Conservation (phyloP, 2,888 invertebrate genomes). For the Agriopis marginaria region DNA sequence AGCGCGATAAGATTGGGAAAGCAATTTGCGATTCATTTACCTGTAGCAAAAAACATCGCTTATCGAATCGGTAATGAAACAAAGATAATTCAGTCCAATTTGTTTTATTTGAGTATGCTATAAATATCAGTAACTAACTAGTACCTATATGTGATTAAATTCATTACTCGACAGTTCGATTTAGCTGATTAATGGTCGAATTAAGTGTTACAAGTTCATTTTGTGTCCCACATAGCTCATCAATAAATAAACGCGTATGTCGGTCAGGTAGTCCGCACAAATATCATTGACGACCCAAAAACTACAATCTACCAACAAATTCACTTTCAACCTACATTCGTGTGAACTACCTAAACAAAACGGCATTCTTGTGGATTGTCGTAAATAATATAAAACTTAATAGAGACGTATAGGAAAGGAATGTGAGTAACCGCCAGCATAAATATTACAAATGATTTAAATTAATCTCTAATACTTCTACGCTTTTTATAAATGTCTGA, state of each 20-base stretch:
- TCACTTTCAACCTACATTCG: conserved; percentile 47
- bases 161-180: conserved; percentile 27
- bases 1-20: conserved; percentile 41
- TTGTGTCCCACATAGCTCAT: conserved; percentile 32
- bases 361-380: conserved; percentile 37
- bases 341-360: conserved; percentile 37
- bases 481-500: conserved; percentile 25
- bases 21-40: conserved; percentile 35
- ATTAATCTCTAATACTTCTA: conserved; percentile 22
- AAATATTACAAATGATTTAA: conserved; percentile 29
- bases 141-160: conserved; percentile 28
- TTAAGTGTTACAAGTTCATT: conserved; percentile 34
- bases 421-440: conserved; percentile 31
- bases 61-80: conserved; percentile 52
- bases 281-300: conserved; percentile 44
- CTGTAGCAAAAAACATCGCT: conserved; percentile 35
- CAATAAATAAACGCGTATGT: conserved; percentile 32
- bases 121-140: conserved; percentile 50
- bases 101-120: conserved; percentile 55
- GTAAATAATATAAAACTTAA: conserved; percentile 33
- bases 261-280: conserved; percentile 41
- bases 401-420: conserved; percentile 26
- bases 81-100: conserved; percentile 55
- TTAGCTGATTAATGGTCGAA: conserved; percentile 25
- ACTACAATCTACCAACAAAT: conserved; percentile 43